These are phyloP conservation scores for Vidua chalybeata DNA, from an alignment of 2,113 vertebrate genomes.

Conservation along the genomic window DNA sequence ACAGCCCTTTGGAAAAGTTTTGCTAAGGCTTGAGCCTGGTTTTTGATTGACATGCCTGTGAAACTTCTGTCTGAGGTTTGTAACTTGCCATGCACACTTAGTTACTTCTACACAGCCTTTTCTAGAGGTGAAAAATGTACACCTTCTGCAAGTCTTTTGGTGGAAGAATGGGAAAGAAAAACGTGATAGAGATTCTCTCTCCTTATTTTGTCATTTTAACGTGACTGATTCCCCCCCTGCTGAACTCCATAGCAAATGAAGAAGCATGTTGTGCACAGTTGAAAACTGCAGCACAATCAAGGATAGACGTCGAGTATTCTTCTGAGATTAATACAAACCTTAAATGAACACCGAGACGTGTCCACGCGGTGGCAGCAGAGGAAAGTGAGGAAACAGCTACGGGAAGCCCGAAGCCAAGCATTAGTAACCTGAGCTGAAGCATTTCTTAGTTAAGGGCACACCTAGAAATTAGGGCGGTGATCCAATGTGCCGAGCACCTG, in stretches of 20 bases:
- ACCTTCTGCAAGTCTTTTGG: background rate
- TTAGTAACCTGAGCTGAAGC: background rate
- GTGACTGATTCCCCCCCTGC: background rate
- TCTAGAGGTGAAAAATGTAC: background rate
- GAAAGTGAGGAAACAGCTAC: background rate
- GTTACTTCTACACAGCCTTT: background rate
- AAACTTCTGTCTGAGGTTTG: background rate
- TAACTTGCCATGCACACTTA: background rate
- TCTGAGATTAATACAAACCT: background rate
- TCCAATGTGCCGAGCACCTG: fast-evolving
- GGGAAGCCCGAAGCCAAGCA: background rate
- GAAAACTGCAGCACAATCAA: background rate
- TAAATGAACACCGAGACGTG: background rate
- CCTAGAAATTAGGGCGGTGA: background rate
- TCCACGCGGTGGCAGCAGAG: slow-evolving; percentile 77
- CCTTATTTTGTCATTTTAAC: background rate
- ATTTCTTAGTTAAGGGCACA: background rate
- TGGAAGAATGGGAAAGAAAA: background rate
- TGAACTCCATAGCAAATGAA: background rate
- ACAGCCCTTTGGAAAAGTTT: background rate
- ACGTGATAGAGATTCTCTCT: background rate
- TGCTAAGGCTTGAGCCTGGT: background rate
- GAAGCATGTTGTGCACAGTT: background rate
- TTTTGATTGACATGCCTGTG: background rate
- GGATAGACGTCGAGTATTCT: background rate